Conservation (phyloP, 2,888 invertebrate species). For the Noctua janthe region DNA sequence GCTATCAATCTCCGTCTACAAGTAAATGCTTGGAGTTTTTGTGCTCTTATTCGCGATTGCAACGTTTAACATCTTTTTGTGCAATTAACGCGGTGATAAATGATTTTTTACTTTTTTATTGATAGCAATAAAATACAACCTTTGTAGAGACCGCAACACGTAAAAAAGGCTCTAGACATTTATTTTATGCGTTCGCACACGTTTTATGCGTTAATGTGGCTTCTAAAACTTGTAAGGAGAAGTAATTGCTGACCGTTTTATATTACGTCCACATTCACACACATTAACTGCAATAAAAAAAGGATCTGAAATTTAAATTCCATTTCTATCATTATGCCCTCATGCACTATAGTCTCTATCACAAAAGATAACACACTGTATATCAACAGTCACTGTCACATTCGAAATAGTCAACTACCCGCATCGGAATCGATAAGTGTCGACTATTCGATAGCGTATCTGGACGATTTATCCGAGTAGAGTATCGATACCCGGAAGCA, state of each 20-base stretch:
- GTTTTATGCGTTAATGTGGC: constrained; percentile 61
- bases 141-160: constrained; percentile 60
- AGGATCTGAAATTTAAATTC: constrained; percentile 26
- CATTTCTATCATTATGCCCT: constrained; percentile 18
- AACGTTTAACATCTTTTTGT: constrained; percentile 68
- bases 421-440: constrained; percentile 70
- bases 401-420: constrained; percentile 67
- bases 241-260: constrained; percentile 46
- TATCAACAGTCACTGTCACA: constrained; percentile 64
- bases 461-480: constrained; percentile 69
- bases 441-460: constrained; percentile 69
- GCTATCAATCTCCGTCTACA: constrained; percentile 76
- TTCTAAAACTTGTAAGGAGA: constrained; percentile 61
- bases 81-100: constrained; percentile 68
- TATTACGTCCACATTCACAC: constrained; percentile 37
- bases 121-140: constrained; percentile 62
- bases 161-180: constrained; percentile 61
- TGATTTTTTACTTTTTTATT: constrained; percentile 63
- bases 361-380: constrained; percentile 64
- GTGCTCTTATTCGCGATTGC: constrained; percentile 64
- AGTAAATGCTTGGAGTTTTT: constrained; percentile 74
- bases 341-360: constrained; percentile 42
- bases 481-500: constrained; percentile 71
- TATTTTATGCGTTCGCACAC: constrained; percentile 61
- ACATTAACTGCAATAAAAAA: constrained; percentile 29